Evolutionary conservation across 2,113 vertebrate genomes (phyloP), one percentile per base, ranked within the genome.

Genomic region (Ailuropoda melanoleuca): DNA sequence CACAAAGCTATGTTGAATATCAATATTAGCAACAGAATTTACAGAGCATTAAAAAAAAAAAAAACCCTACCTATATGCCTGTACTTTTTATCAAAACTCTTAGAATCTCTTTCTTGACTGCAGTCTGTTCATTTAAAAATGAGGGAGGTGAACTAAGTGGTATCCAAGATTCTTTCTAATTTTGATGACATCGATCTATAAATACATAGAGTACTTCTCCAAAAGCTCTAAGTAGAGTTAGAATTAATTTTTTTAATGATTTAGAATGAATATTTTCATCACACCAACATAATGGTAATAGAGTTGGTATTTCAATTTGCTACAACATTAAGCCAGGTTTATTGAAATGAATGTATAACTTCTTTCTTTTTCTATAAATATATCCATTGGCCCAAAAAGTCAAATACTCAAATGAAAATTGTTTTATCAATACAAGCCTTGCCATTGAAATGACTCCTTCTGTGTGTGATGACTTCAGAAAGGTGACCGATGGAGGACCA

Each of bases 201-300:
- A 53, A 43, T n/a, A 31, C 39, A 23, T 10, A 83, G 1, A 39
- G 1, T 26, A 82, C 21, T 58, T 84, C n/a, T 62, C 53, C 56
- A 87, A 87, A 87, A 95, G 31, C 24, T 74, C 46, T 66, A 29
- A 64, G 23, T n/a, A 53, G 9, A 60, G 9, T 90, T 94, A 58
- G 13, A 91, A 50, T 24, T 55, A 80, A 77, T 64, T 55, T 93
- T 93, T 92, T 85, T 34, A 93, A n/a, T 86, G 24, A 88, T 31
- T 94, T 60, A 96, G 50, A 23, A 84, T 58, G 48, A 58, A 43
- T 86, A 96, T 93, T 88, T 88, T 93, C 8, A 98, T 58, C 11
- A 90, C 50, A 68, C 7, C 19, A 84, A 84, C 21, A 94, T 46
- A 95, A 48, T 48, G 55, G 64, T n/a, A 78, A 74, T 53, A 68